phyloP scores from a whole-genome alignment of 2,113 vertebrate species.

The Spermophilus dauricus region DNA sequence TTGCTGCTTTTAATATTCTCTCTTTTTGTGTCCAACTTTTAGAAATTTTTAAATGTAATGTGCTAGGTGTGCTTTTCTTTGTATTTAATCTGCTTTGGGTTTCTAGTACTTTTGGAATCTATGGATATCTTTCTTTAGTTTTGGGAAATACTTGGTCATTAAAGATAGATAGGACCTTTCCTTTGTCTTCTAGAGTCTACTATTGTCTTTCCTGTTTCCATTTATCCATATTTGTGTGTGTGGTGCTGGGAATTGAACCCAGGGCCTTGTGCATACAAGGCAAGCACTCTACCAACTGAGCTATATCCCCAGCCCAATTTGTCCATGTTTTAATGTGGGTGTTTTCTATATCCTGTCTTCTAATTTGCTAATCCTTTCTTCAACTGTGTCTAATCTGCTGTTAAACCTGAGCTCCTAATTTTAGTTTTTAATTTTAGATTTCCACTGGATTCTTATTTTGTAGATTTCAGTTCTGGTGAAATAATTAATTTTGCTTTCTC shows the following conservation, averaged over 20 bases:
- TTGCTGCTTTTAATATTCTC: not conserved
- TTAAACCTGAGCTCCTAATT: constrained; percentile 7
- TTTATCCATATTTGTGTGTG: not conserved
- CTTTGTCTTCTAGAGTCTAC: not conserved
- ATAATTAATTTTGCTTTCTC: not conserved
- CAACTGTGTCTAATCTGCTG: not conserved
- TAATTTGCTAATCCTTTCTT: constrained; percentile 14
- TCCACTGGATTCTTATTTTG: constrained; percentile 45
- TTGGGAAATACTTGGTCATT: not conserved
- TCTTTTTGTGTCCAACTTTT: not conserved
- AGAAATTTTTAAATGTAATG: not conserved
- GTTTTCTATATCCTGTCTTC: not conserved
- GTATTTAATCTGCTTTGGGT: not conserved
- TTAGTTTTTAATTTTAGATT: constrained; percentile 41
- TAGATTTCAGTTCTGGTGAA: constrained; percentile 54
- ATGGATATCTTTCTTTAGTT: constrained; percentile 3
- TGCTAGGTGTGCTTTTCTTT: constrained; percentile 28
- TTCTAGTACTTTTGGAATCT: not conserved
- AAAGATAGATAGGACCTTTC: not conserved
- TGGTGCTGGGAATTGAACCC: too few species aligned
- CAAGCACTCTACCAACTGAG: too few species aligned
- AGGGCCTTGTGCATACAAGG: too few species aligned
- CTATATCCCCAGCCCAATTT: not conserved
- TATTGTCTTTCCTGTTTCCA: not conserved
- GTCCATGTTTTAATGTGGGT: not conserved